phyloP scores from a whole-genome alignment of 2,113 vertebrate genomes.

The Lycaon pictus region DNA sequence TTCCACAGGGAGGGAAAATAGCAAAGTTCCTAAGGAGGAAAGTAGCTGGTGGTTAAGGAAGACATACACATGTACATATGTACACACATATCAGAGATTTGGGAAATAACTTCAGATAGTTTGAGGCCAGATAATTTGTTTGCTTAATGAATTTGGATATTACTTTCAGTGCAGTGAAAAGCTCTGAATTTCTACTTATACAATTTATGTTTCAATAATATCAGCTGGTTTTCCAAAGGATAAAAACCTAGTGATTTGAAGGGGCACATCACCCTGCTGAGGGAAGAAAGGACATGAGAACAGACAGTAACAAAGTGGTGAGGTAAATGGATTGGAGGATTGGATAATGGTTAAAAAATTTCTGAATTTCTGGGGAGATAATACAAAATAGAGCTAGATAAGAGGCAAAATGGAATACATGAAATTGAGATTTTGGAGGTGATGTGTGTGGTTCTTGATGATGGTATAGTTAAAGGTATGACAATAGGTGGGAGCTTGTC shows the following conservation, averaged over 20 bases:
- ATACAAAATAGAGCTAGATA: not conserved
- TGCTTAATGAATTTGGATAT: not conserved
- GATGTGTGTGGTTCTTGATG: not conserved
- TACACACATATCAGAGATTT: too few relatives aligned
- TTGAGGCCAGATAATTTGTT: not conserved
- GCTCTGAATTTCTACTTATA: not conserved
- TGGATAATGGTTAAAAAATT: not conserved
- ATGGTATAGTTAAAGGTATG: not conserved
- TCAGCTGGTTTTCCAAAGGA: not conserved
- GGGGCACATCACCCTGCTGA: not conserved
- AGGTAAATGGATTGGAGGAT: not conserved
- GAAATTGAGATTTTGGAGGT: not conserved
- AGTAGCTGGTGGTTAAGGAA: not conserved
- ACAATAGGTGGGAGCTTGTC: not conserved
- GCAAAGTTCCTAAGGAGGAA: not conserved
- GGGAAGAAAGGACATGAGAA: not conserved
- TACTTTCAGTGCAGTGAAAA: conserved; percentile 4
- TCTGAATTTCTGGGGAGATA: not conserved
- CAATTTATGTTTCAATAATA: not conserved
- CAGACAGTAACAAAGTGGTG: not conserved
- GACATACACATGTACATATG: not conserved
- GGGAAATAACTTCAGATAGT: not conserved
- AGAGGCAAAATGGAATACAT: not conserved
- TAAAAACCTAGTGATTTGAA: not conserved
- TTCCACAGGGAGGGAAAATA: not conserved